phyloP scores from a whole-genome alignment of 2,888 invertebrate species.

The Euphydryas editha region DNA sequence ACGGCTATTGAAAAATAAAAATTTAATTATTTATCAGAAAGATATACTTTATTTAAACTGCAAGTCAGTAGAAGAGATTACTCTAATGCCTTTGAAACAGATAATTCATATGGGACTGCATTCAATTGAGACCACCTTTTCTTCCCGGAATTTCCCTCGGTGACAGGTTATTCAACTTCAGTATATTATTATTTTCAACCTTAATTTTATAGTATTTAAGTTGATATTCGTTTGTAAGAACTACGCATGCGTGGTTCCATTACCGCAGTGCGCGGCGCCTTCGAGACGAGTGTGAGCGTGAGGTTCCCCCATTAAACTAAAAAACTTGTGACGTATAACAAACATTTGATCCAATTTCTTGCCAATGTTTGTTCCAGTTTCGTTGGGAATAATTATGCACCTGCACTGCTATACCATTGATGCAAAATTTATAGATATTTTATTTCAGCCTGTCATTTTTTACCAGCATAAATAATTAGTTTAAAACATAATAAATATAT shows the following conservation, averaged over 20 bases:
- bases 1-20: background rate
- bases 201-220: conserved; percentile 48
- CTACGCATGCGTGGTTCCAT: conserved; percentile 74
- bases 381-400: conserved; percentile 12
- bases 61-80: background rate
- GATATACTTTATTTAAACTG: background rate
- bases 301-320: conserved; percentile 70
- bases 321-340: conserved; percentile 48
- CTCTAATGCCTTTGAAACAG: background rate
- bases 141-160: conserved; percentile 51
- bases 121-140: conserved; percentile 56
- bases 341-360: conserved; percentile 54
- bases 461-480: no score
- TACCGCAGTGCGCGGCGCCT: conserved; percentile 83
- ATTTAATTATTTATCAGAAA: background rate
- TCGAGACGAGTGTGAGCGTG: conserved; percentile 71
- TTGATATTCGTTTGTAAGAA: conserved; percentile 49
- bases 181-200: conserved; percentile 43
- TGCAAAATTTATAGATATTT: background rate
- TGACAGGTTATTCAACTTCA: conserved; percentile 50
- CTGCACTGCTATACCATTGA: conserved; percentile 18
- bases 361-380: conserved; percentile 24
- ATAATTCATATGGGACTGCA: conserved; percentile 40
- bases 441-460: background rate
- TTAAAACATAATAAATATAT: no score